Conservation (phyloP, 2,888 invertebrate species). For the Tupiocoris notatus region DNA sequence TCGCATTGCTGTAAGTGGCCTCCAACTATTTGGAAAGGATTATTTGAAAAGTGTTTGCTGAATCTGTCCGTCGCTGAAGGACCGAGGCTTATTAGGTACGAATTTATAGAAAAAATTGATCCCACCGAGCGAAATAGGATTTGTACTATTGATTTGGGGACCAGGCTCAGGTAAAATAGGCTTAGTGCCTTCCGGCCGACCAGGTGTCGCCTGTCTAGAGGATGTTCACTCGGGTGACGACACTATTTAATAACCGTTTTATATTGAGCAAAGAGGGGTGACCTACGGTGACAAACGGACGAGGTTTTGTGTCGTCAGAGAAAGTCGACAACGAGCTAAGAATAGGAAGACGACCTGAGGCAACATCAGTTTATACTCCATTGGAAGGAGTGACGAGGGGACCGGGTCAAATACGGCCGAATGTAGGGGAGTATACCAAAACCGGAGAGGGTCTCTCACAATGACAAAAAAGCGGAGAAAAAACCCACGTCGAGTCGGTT, state of each 20-base stretch:
- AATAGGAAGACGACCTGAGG: constrained; percentile 12
- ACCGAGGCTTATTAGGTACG: neutral
- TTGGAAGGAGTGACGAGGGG: neutral
- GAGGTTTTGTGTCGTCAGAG: constrained; percentile 15
- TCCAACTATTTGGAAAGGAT: no score
- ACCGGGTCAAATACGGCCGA: constrained; percentile 3
- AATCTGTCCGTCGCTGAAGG: neutral
- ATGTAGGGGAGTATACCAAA: neutral
- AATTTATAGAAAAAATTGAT: neutral
- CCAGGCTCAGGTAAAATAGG: constrained; percentile 22
- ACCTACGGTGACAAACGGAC: constrained; percentile 4
- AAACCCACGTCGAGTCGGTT: constrained; percentile 12
- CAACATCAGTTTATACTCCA: neutral
- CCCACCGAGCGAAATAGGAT: constrained; percentile 5
- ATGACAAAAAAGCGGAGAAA: neutral
- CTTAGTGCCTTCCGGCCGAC: constrained; percentile 29
- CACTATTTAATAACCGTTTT: constrained; percentile 28
- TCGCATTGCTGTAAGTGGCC: no score
- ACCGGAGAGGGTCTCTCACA: neutral
- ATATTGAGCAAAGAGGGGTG: neutral
- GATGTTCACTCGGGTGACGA: constrained; percentile 31
- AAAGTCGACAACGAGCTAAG: neutral
- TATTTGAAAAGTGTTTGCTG: neutral
- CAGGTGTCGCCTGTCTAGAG: constrained; percentile 14
- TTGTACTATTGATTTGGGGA: constrained; percentile 13